Conservation (phyloP, 2,888 invertebrate genomes). For the Pediacus dermestoides region DNA sequence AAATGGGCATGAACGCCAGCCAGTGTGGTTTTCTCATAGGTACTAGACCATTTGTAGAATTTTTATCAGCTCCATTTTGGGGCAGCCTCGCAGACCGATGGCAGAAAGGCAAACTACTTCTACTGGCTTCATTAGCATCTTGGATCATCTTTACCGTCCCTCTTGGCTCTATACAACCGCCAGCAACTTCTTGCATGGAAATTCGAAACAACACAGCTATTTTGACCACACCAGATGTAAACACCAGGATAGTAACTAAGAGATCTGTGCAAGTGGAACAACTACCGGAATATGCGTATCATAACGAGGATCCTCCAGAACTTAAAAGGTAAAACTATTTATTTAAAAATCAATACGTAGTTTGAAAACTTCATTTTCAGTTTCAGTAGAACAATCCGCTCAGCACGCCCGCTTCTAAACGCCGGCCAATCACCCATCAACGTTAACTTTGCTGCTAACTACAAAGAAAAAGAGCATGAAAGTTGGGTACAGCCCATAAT, state of each 20-base stretch:
- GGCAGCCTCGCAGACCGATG: slow-evolving; percentile 87
- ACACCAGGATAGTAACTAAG: slow-evolving; percentile 51
- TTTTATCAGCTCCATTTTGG: slow-evolving; percentile 97
- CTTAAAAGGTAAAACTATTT: slow-evolving; percentile 18
- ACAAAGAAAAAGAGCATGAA: slow-evolving; percentile 63
- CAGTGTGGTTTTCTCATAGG: slow-evolving; percentile 95
- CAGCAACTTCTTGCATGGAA: slow-evolving; percentile 82
- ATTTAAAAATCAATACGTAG: neutral
- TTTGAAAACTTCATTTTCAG: slow-evolving; percentile 26
- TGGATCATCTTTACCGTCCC: slow-evolving; percentile 98
- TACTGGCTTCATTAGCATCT: slow-evolving; percentile 85
- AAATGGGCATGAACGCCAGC: slow-evolving; percentile 93
- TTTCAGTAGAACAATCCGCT: slow-evolving; percentile 45
- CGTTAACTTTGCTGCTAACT: slow-evolving; percentile 73
- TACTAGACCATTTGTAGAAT: slow-evolving; percentile 94
- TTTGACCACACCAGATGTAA: slow-evolving; percentile 58
- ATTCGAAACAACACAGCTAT: slow-evolving; percentile 61
- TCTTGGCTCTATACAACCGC: slow-evolving; percentile 91
- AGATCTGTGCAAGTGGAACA: slow-evolving; percentile 46
- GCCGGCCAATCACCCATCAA: slow-evolving; percentile 70
- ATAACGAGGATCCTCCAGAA: slow-evolving; percentile 18
- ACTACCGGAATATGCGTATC: slow-evolving; percentile 14
- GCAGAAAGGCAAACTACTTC: slow-evolving; percentile 80
- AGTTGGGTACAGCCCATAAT: slow-evolving; percentile 87
- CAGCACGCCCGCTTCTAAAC: slow-evolving; percentile 45